Conservation (phyloP, 2,797 vertebrate species). For the Poeciliopsis infans region DNA sequence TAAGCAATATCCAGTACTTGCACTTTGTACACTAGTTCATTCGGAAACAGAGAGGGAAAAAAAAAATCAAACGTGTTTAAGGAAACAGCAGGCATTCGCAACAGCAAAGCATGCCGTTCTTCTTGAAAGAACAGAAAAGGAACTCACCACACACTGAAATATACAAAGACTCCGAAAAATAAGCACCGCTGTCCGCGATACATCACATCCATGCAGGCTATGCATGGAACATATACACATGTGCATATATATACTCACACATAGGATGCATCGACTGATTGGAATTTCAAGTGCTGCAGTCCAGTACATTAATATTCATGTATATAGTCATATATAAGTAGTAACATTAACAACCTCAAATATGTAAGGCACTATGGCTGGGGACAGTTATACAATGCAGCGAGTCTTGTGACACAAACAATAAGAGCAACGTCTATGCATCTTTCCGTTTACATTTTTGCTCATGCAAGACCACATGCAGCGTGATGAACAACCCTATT, state of each 20-base stretch:
- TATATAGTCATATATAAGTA: conserved; percentile 92
- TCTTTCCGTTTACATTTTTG: conserved; percentile 85
- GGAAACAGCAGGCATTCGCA: conserved; percentile 87
- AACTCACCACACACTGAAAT: conserved; percentile 78
- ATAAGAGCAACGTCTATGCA: conserved; percentile 95
- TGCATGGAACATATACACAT: conserved; percentile 79
- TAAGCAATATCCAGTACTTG: conserved; percentile 91
- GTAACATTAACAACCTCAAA: conserved; percentile 99
- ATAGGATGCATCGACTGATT: conserved; percentile 90
- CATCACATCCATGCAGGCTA: conserved; percentile 81
- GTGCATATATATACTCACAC: conserved; percentile 79
- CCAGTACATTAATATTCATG: conserved; percentile 93
- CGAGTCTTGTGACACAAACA: conserved; percentile 94
- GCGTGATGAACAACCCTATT: conserved; percentile 92
- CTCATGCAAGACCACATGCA: conserved; percentile 99
- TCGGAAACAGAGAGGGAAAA: conserved; percentile 71
- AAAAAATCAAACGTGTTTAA: conserved; percentile 67
- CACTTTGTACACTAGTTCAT: conserved; percentile 92
- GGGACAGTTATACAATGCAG: conserved; percentile 98
- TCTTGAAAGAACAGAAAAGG: conserved; percentile 82
- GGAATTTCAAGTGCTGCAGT: conserved; percentile 99
- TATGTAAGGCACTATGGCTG: conserved; percentile 99
- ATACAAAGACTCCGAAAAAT: conserved; percentile 84
- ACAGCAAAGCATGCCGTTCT: conserved; percentile 92
- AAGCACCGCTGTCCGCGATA: conserved; percentile 87